phyloP scores from a whole-genome alignment of 1,140 invertebrate genomes.

The Ceratosolen fusciceps region DNA sequence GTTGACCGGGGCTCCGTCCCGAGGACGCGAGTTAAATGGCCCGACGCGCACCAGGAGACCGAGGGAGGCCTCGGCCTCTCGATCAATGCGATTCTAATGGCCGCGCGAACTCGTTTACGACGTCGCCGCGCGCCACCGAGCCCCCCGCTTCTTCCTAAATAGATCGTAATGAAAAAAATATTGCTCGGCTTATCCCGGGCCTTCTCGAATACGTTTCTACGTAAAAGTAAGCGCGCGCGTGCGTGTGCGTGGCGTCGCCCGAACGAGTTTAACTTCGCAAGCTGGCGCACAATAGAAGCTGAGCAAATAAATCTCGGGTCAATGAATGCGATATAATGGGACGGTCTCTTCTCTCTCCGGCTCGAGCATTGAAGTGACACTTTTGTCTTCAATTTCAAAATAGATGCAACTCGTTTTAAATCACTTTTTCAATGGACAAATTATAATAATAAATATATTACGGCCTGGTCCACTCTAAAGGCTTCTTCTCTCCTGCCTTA shows the following conservation, averaged over 20 bases:
- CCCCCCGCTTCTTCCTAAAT: conserved; percentile 2
- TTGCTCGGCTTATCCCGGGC: not conserved
- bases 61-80: no score
- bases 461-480: not conserved
- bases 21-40: conserved; percentile 4
- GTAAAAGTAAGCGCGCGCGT: not conserved
- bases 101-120: not conserved
- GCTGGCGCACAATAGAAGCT: conserved; percentile 28
- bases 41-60: conserved; percentile 8
- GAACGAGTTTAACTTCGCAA: conserved; percentile 19
- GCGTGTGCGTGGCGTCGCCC: not conserved
- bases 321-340: conserved; percentile 32
- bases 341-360: not conserved
- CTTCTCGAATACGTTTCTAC: not conserved
- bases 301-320: conserved; percentile 48
- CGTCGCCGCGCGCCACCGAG: not conserved
- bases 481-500: not conserved
- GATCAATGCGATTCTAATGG: not conserved
- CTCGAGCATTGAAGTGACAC: not conserved
- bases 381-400: conserved; percentile 26
- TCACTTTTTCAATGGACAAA: conserved; percentile 14
- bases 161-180: conserved; percentile 22
- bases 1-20: conserved; percentile 57
- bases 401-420: conserved; percentile 18
- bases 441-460: conserved; percentile 34